phyloP scores from a whole-genome alignment of 2,888 invertebrate genomes.

The Stomorhina lunata region DNA sequence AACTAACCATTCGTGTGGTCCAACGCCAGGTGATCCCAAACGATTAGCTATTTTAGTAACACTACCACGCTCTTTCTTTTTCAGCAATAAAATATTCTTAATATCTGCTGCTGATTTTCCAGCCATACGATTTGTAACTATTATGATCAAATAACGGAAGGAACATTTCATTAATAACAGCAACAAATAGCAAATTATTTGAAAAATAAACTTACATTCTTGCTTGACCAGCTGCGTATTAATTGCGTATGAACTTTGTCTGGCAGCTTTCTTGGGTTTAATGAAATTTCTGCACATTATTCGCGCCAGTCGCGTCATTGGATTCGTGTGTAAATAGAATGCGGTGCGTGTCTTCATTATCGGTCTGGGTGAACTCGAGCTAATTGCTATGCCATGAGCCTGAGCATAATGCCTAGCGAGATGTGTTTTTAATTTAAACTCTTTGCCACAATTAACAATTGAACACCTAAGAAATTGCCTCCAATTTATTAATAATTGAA shows the following conservation, averaged over 20 bases:
- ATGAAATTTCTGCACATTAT: slow-evolving; percentile 91
- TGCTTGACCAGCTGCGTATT: slow-evolving; percentile 91
- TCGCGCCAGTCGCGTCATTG: slow-evolving; percentile 93
- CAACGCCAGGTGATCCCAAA: slow-evolving; percentile 83
- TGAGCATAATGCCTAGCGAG: slow-evolving; percentile 96
- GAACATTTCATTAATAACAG: background rate
- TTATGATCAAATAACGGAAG: slow-evolving; percentile 29
- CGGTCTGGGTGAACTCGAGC: slow-evolving; percentile 90
- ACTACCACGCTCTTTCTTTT: slow-evolving; percentile 83
- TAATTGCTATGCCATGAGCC: slow-evolving; percentile 88
- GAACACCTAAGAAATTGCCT: slow-evolving; percentile 86
- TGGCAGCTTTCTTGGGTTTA: slow-evolving; percentile 91
- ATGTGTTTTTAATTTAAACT: slow-evolving; percentile 97
- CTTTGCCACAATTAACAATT: slow-evolving; percentile 95
- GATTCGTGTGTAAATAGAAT: slow-evolving; percentile 95
- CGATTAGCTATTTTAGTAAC: slow-evolving; percentile 87
- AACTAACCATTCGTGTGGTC: slow-evolving; percentile 81
- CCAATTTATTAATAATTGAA: slow-evolving; percentile 21
- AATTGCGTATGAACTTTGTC: slow-evolving; percentile 90
- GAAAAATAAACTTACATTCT: slow-evolving; percentile 88
- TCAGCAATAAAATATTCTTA: slow-evolving; percentile 81
- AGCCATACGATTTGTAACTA: slow-evolving; percentile 82
- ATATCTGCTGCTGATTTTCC: slow-evolving; percentile 82
- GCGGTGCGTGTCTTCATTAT: slow-evolving; percentile 98
- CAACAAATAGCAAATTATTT: background rate